A percentile compares a stretch with the other conserved stretches of the same genome.
These are phyloP conservation scores for Acrobasis repandana DNA, from an alignment of 2,888 invertebrate species.

Conservation along the genomic window DNA sequence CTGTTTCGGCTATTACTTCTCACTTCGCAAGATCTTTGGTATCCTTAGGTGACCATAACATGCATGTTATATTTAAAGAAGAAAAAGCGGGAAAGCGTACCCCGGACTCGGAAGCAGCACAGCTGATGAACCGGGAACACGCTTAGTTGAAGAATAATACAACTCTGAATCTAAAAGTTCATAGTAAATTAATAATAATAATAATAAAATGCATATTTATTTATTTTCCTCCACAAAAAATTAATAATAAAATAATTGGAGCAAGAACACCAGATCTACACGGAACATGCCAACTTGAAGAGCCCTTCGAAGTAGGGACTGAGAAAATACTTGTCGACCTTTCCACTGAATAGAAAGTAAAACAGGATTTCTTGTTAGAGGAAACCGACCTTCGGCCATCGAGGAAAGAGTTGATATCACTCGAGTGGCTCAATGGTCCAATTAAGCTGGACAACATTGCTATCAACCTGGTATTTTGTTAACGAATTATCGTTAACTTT, in stretches of 20 bases:
- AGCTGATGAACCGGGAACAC: no score
- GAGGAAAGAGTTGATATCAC: conserved; percentile 1
- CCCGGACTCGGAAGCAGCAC: no score
- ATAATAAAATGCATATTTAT: no score
- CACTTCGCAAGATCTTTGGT: no score
- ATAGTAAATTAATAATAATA: no score
- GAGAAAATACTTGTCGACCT: conserved; percentile 35
- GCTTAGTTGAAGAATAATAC: no score
- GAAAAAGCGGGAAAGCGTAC: no score
- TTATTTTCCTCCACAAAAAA: no score
- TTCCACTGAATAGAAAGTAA: conserved; percentile 33
- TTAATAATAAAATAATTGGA: background rate
- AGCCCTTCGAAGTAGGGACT: conserved; percentile 31
- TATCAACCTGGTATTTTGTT: conserved; percentile 4
- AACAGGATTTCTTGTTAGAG: conserved; percentile 18
- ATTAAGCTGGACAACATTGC: background rate
- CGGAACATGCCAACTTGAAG: conserved; percentile 29
- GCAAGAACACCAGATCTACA: background rate
- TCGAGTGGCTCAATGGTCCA: background rate
- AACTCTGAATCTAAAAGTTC: no score
- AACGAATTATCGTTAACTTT: background rate
- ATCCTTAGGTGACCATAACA: no score
- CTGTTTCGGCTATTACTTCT: no score
- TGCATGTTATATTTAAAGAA: no score
- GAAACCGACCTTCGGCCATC: conserved; percentile 2